Conservation (phyloP, 1,140 invertebrate genomes). For the Drosophila burlai region DNA sequence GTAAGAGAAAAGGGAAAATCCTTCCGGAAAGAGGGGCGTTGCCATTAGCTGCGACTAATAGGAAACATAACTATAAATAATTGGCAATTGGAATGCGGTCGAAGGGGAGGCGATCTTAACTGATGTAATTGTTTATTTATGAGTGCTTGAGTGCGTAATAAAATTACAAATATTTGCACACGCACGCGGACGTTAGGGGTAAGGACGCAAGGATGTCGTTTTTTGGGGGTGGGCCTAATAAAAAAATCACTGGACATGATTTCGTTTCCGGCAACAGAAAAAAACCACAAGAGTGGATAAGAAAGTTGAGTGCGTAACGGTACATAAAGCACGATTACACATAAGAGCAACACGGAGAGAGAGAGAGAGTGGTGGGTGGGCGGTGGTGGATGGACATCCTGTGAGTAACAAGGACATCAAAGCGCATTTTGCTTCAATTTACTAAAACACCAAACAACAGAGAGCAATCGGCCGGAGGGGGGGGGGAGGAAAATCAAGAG, state of each 20-base stretch:
- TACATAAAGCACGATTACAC: constrained; percentile 84
- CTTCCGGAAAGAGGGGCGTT: background rate
- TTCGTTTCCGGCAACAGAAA: constrained; percentile 43
- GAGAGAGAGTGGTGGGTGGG: background rate
- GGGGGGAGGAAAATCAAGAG: constrained; percentile 23
- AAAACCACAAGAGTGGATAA: constrained; percentile 44
- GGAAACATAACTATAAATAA: constrained; percentile 80
- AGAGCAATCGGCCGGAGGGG: background rate
- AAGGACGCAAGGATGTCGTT: constrained; percentile 6
- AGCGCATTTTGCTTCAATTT: constrained; percentile 84
- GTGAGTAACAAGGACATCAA: constrained; percentile 77
- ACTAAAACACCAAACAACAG: constrained; percentile 77
- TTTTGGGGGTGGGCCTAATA: constrained; percentile 41
- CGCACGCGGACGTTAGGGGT: constrained; percentile 36
- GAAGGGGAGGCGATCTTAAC: background rate
- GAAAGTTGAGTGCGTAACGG: constrained; percentile 77
- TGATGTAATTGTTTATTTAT: constrained; percentile 82
- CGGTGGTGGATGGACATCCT: constrained; percentile 37
- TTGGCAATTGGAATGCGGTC: constrained; percentile 65
- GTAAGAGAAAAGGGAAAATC: background rate
- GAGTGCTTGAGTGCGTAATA: constrained; percentile 82
- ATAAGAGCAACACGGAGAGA: constrained; percentile 10
- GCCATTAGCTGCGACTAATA: constrained; percentile 61
- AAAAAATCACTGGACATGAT: constrained; percentile 77
- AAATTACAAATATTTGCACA: constrained; percentile 84